phyloP scores from a whole-genome alignment of 2,797 vertebrate species.

The Ambastaia sidthimunki region DNA sequence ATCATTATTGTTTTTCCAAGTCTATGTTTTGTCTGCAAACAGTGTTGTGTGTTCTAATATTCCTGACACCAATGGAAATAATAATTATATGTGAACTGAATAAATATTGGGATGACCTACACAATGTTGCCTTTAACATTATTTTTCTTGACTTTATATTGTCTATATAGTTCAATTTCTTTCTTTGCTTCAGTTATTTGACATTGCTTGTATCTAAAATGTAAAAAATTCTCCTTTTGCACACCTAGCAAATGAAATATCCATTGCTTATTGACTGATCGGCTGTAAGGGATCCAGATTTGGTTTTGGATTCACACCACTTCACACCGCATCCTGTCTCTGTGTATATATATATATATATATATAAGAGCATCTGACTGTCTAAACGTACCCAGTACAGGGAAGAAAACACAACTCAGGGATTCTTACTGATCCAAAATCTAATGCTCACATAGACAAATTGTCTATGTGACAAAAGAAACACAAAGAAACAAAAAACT shows the following conservation, averaged over 20 bases:
- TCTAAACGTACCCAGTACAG: no score
- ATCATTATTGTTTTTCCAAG: conserved; percentile 46
- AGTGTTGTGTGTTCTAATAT: conserved; percentile 37
- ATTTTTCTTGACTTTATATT: background rate
- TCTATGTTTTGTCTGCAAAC: conserved; percentile 31
- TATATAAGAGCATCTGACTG: no score
- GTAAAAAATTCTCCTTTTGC: background rate
- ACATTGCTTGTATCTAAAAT: background rate
- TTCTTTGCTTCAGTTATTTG: no score
- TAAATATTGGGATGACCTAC: conserved; percentile 58
- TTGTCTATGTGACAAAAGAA: no score
- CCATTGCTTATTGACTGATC: no score
- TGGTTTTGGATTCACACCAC: background rate
- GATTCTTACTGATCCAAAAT: no score
- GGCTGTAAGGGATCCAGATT: background rate
- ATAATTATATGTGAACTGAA: conserved; percentile 49
- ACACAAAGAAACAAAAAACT: no score
- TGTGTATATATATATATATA: no score
- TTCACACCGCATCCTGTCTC: conserved; percentile 23
- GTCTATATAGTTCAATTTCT: no score
- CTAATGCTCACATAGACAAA: no score
- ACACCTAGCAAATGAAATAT: background rate
- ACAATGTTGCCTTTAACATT: conserved; percentile 14
- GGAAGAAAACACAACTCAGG: no score
- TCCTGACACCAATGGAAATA: conserved; percentile 37